phyloP scores from a whole-genome alignment of 2,113 vertebrate genomes.

The Prionailurus viverrinus region DNA sequence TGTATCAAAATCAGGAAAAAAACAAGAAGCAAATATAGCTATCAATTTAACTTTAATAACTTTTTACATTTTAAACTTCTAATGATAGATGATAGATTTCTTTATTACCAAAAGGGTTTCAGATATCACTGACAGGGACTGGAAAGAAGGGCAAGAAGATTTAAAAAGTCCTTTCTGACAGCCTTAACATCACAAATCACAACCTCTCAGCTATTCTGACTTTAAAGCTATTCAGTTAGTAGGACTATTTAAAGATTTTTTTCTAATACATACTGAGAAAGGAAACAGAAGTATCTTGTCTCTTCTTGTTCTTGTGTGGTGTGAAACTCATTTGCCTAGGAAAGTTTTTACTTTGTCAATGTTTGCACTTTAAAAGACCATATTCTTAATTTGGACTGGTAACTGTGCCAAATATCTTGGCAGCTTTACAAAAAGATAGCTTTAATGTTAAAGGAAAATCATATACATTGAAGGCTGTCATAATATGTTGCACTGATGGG shows the following conservation, averaged over 20 bases:
- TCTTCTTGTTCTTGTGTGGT: conserved; percentile 59
- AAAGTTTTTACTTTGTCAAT: conserved; percentile 57
- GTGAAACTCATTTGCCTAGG: conserved; percentile 62
- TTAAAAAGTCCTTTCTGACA: conserved; percentile 22
- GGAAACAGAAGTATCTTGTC: conserved; percentile 32
- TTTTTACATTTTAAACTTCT: conserved; percentile 51
- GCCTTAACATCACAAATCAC: conserved; percentile 35
- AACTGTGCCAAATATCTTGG: conserved; percentile 79
- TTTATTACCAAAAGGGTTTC: neutral
- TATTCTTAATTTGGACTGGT: conserved; percentile 79
- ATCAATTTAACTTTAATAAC: neutral
- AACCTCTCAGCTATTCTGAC: neutral
- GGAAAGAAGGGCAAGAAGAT: neutral
- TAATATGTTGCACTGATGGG: conserved; percentile 71
- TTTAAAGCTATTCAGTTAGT: conserved; percentile 18
- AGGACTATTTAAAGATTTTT: conserved; percentile 62
- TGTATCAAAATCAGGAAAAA: neutral
- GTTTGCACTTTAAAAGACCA: conserved; percentile 70
- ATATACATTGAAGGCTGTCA: conserved; percentile 83
- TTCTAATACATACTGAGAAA: conserved; percentile 39
- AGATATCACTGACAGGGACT: neutral
- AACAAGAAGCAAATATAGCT: neutral
- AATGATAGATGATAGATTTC: neutral
- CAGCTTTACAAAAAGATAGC: conserved; percentile 73
- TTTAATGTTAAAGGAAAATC: conserved; percentile 70